A percentile compares a stretch with the other conserved stretches of the same genome.
Evolutionary conservation across 2,888 invertebrate species (phyloP).

Genomic region (Aethes cnicana): DNA sequence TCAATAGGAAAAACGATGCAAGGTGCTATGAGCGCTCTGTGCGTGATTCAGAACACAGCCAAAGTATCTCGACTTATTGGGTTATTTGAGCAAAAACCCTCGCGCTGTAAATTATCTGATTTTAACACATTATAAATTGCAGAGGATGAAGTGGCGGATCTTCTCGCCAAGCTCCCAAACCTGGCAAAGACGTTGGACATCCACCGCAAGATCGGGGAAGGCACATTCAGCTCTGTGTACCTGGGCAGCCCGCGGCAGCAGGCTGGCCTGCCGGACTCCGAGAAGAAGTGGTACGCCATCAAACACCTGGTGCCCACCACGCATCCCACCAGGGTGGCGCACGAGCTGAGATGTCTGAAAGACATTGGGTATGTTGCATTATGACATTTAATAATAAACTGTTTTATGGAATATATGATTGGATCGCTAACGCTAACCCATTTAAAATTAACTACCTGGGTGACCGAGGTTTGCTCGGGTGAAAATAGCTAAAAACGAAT

Average conservation of each 20-base stretch:
- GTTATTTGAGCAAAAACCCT: too few species aligned
- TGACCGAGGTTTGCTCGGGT: too few species aligned
- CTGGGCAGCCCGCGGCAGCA: conserved; percentile 86
- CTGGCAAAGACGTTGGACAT: conserved; percentile 85
- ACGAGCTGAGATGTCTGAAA: conserved; percentile 90
- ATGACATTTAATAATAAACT: neutral
- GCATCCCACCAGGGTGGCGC: conserved; percentile 90
- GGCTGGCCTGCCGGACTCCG: conserved; percentile 52
- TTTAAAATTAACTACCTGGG: too few species aligned
- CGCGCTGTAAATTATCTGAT: too few species aligned
- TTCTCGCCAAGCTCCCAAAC: conserved; percentile 81
- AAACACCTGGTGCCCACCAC: conserved; percentile 94
- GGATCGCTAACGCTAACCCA: too few species aligned
- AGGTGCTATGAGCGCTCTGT: too few species aligned
- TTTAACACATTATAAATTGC: conserved; percentile 32
- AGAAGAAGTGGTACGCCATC: conserved; percentile 87
- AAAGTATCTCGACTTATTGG: too few species aligned
- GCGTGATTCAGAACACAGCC: too few species aligned
- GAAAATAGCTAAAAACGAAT: too few species aligned
- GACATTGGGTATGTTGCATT: conserved; percentile 85
- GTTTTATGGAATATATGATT: too few species aligned
- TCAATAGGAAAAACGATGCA: too few species aligned
- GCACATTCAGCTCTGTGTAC: conserved; percentile 94
- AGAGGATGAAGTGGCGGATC: conserved; percentile 68
- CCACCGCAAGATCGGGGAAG: conserved; percentile 89